phyloP scores from a whole-genome alignment of 2,113 vertebrate species.

The Sander vitreus region DNA sequence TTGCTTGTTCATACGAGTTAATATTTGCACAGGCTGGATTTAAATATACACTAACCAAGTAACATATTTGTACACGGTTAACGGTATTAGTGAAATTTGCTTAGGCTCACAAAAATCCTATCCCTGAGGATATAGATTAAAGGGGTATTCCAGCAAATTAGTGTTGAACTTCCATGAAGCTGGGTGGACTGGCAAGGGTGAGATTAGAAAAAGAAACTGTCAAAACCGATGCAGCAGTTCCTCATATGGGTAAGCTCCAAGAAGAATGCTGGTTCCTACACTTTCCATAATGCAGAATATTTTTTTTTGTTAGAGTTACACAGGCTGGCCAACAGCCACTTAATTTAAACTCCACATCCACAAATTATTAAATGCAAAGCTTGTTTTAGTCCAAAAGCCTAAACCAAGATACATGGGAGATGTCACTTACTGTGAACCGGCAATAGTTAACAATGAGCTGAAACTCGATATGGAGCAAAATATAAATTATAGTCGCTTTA shows the following conservation, averaged over 20 bases:
- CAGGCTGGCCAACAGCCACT: neutral
- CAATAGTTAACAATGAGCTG: neutral
- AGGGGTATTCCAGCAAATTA: neutral
- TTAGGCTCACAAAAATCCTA: neutral
- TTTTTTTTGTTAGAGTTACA: neutral
- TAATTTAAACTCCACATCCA: neutral
- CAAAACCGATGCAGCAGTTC: neutral
- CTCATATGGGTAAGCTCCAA: neutral
- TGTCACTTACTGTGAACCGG: neutral
- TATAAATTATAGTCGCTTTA: neutral
- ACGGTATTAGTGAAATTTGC: neutral
- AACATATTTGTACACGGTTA: neutral
- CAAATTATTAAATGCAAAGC: constrained; percentile 7
- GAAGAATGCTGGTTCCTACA: neutral
- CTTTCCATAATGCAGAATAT: neutral
- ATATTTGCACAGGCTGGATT: neutral
- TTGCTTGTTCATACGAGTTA: neutral
- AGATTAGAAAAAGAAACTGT: constrained; percentile 15
- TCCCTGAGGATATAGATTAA: constrained; percentile 26
- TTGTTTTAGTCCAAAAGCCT: neutral
- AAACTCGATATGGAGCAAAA: too few species aligned
- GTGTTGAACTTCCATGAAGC: constrained; percentile 19
- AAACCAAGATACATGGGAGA: neutral
- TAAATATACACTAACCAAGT: neutral
- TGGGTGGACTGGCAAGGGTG: neutral